A percentile compares a stretch with the other conserved stretches of the same genome.
These are phyloP conservation scores for Sternotherus odoratus DNA, from an alignment of 2,797 vertebrate genomes.

Conservation along the genomic window DNA sequence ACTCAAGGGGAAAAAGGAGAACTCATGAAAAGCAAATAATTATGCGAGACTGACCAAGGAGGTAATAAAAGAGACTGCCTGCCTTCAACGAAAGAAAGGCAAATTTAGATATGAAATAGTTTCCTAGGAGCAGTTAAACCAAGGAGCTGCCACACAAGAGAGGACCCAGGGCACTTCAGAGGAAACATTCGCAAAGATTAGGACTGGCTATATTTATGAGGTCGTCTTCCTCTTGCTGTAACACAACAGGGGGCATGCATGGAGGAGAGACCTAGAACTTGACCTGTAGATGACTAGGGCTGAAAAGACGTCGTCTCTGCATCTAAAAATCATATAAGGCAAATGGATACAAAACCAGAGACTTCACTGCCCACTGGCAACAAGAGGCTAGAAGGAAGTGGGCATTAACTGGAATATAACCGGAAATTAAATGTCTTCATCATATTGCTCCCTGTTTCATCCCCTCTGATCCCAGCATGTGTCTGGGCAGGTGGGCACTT, in stretches of 20 bases:
- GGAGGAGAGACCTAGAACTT: background rate
- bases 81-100: background rate
- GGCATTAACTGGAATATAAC: too few relatives aligned
- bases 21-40: background rate
- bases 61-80: background rate
- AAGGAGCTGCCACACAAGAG: background rate
- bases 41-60: background rate
- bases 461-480: background rate
- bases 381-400: background rate
- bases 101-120: background rate
- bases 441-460: background rate
- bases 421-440: background rate
- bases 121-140: background rate
- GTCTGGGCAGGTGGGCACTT: too few relatives aligned
- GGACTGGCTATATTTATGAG: background rate
- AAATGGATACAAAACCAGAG: background rate
- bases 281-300: background rate
- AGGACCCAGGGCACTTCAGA: background rate
- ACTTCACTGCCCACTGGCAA: background rate
- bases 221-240: background rate
- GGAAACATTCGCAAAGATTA: background rate
- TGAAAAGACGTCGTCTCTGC: background rate
- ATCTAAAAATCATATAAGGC: background rate
- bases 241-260: background rate
- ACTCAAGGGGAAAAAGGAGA: background rate